Evolutionary conservation across 2,888 invertebrate species (phyloP), one percentile per base, ranked within the genome.

Genomic region (Pimpla rufipes): DNA sequence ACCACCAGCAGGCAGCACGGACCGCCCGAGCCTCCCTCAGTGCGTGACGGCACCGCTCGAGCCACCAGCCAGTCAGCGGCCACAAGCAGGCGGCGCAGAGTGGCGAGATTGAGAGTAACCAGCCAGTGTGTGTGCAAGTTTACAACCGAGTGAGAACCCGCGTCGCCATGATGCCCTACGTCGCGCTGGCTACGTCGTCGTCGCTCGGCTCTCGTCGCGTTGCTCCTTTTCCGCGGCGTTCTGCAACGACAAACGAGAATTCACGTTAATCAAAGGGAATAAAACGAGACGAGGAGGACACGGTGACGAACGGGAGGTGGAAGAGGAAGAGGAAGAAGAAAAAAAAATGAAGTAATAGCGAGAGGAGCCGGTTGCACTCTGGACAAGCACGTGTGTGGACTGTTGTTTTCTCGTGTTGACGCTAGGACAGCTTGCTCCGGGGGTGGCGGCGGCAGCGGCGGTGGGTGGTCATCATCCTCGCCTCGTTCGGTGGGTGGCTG

Each of bases 21-120:
- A 66, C 73, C 77, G 79, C 52, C 76, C 47, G 71, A 85, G 78
- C 86, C 88, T 89, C 89, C 89, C 86, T 89, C 90, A 90, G 90
- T 90, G 90, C 90, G 88, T 89, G 89, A 89, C 90, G 87, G 87
- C 59, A 77, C 62, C 76, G 80, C 66, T 16, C 75, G 77, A 73
- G 68, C 83, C 77, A 77, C 68, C 79, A 77, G 80, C 79, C 80
- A 83, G 83, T 68, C 67, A 62, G 68, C 64, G 29, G 71, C 62
- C 59, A 62, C 35, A 62, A 81, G 86, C 85, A 81, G 83, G 79
- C 83, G 76, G 79, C 81, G 79, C 79, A 85, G 78, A 84, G 83
- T 52, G 40, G 29, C 59, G 47, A 35, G 45, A 66, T 75, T 66
- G 66, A 55, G 52, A 50, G 50, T 47, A 67, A 18, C 13, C 45